A percentile compares a stretch with the other conserved stretches of the same genome.
These are phyloP conservation scores for Neoniphon sammara DNA, from an alignment of 2,797 vertebrate genomes.

Conservation along the genomic window DNA sequence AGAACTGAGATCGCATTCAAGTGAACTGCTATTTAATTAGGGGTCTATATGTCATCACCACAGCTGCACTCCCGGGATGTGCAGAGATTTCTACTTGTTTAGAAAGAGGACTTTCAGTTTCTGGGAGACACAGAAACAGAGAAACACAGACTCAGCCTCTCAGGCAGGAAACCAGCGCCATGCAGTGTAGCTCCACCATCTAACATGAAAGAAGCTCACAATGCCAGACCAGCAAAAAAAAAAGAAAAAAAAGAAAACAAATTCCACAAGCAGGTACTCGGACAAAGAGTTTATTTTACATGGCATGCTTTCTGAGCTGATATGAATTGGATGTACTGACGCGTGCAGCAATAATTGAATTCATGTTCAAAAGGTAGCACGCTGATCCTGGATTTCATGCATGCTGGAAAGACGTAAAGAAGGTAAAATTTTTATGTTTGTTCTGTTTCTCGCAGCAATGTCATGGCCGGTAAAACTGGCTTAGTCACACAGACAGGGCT, in stretches of 20 bases:
- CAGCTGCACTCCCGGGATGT: too few species aligned
- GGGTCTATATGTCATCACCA: too few species aligned
- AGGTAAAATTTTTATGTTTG: slow-evolving; percentile 55
- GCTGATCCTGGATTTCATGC: slow-evolving; percentile 28
- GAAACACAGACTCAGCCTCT: not conserved
- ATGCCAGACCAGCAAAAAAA: too few species aligned
- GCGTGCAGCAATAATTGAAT: slow-evolving; percentile 31
- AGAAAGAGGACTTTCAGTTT: too few species aligned
- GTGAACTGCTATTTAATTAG: too few species aligned
- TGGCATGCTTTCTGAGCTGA: slow-evolving; percentile 26
- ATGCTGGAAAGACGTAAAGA: slow-evolving; percentile 28
- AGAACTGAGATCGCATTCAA: too few species aligned
- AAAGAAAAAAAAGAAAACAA: slow-evolving; percentile 12
- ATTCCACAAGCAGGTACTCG: slow-evolving; percentile 1
- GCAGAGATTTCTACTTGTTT: too few species aligned
- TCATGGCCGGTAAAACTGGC: slow-evolving; percentile 70
- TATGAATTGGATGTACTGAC: slow-evolving; percentile 21
- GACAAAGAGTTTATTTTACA: slow-evolving; percentile 27
- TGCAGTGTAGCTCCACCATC: not conserved
- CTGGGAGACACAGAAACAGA: not conserved
- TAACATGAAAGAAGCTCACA: too few species aligned
- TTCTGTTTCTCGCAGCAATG: slow-evolving; percentile 65
- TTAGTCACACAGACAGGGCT: slow-evolving; percentile 74
- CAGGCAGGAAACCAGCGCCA: not conserved
- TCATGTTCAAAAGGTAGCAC: slow-evolving; percentile 12